Conservation (phyloP, 2,113 vertebrate species). For the Bungarus multicinctus region DNA sequence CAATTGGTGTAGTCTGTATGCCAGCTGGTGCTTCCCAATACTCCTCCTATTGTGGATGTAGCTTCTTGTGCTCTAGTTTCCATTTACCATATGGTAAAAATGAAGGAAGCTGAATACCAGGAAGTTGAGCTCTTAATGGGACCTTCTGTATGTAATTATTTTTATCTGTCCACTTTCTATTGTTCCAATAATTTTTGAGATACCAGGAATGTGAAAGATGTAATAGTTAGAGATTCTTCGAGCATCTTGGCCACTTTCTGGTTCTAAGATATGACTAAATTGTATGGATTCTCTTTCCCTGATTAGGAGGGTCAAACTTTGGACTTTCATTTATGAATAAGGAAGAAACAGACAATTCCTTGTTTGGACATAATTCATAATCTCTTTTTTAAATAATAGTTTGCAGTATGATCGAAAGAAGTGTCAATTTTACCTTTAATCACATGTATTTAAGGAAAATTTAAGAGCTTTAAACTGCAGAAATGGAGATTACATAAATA, state of each 20-base stretch:
- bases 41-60: not conserved
- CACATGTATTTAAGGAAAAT: not conserved
- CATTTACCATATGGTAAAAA: not conserved
- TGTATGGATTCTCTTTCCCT: not conserved
- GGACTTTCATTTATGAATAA: conserved; percentile 17
- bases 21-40: not conserved
- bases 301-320: conserved; percentile 18
- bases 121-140: not conserved
- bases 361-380: conserved; percentile 19
- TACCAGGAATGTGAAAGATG: conserved; percentile 16
- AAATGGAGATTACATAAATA: conserved; percentile 21
- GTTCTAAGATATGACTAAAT: conserved; percentile 12
- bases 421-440: not conserved
- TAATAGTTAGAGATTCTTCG: conserved; percentile 18
- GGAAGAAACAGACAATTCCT: not conserved
- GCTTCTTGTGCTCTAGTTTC: not conserved
- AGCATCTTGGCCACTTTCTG: not conserved
- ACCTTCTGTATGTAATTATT: not conserved
- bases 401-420: not conserved
- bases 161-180: not conserved
- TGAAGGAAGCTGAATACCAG: not conserved
- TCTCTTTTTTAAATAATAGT: conserved; percentile 9
- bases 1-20: not conserved
- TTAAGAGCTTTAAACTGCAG: not conserved
- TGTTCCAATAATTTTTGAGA: conserved; percentile 10